Base-by-base conservation (phyloP, 2,888 invertebrate species). In the Charanyca ferruginea region DNA sequence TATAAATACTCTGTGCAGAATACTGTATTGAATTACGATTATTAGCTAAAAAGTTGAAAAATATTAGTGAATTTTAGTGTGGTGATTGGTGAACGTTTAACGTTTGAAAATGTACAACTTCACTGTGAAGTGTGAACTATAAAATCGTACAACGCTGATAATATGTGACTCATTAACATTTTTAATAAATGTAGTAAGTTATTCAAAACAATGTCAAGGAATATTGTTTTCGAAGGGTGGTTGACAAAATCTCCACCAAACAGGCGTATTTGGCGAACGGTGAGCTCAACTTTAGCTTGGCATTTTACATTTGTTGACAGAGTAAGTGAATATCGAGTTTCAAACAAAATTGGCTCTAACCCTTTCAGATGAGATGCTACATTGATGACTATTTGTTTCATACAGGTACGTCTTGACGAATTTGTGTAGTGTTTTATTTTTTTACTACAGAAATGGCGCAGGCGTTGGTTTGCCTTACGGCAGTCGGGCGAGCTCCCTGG, bases 231-330 rank as follows among this genome's bases (percentile, higher is more conserved):
- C 90, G 98, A 98, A 94, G 99, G 99, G 77, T 99, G 99, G 99
- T 96, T 99, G 85, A 98, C 98, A 72, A 99, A 99, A 96, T 99
- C 99, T 68, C 99, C 99, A 83, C 99, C 99, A 69, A 97, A 98
- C 67, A 98, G 98, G 96, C 96, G 98, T 84, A 97, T 98, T 89
- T 98, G 98, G 97, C 97, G 98, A 96, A 98, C 98, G 94, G 99
- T 99, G 96, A 97, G 98, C 97, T 79, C 72, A 73, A 85, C 68
- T 82, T 80, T 86, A 68, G 79, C 72, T 84, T 84, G 83, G 76
- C 76, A 71, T 78, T 77, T 78, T 85, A 84, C 80, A 85, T 90
- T 92, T 92, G 91, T 93, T 93, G 90, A 91, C 90, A 90, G 81
- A 85, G 84, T 83, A 83, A 80, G 78, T 84, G 84, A 81, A 77